phyloP scores from a whole-genome alignment of 1,140 invertebrate species.

The Drosophila novamexicana region DNA sequence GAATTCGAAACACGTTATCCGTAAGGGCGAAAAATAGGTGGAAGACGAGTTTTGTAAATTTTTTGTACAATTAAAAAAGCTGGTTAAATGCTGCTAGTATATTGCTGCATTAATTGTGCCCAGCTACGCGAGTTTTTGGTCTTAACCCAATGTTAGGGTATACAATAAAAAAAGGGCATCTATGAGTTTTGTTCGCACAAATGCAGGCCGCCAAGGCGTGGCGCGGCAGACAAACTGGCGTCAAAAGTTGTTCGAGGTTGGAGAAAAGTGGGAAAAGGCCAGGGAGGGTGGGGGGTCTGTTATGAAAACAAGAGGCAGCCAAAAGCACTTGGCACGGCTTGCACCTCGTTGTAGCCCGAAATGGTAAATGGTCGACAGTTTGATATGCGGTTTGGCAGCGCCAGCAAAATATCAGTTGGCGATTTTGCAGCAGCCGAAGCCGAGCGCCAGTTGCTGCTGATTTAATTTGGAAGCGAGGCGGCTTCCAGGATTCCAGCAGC shows the following conservation, averaged over 20 bases:
- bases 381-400: slow-evolving; percentile 80
- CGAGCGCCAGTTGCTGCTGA: slow-evolving; percentile 54
- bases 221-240: slow-evolving; percentile 78
- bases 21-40: no score
- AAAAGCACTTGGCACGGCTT: slow-evolving; percentile 78
- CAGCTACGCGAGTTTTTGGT: slow-evolving; percentile 18
- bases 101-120: no score
- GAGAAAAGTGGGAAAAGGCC: background rate
- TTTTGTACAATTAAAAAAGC: no score
- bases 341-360: slow-evolving; percentile 71
- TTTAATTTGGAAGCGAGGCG: slow-evolving; percentile 57
- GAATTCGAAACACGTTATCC: no score
- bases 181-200: slow-evolving; percentile 67
- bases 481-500: background rate
- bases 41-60: no score
- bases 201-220: slow-evolving; percentile 76
- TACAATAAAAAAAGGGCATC: slow-evolving; percentile 44
- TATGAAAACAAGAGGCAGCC: slow-evolving; percentile 79
- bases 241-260: slow-evolving; percentile 62
- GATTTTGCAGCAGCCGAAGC: slow-evolving; percentile 35
- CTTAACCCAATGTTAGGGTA: slow-evolving; percentile 8
- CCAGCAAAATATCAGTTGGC: slow-evolving; percentile 80
- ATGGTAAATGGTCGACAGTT: slow-evolving; percentile 81
- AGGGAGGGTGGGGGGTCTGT: slow-evolving; percentile 28
- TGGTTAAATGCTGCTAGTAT: no score